Percentiles rank a stretch among this genome's conserved stretches.
phyloP scores from a whole-genome alignment of 2,113 vertebrate genomes.

The Brienomyrus brachyistius region DNA sequence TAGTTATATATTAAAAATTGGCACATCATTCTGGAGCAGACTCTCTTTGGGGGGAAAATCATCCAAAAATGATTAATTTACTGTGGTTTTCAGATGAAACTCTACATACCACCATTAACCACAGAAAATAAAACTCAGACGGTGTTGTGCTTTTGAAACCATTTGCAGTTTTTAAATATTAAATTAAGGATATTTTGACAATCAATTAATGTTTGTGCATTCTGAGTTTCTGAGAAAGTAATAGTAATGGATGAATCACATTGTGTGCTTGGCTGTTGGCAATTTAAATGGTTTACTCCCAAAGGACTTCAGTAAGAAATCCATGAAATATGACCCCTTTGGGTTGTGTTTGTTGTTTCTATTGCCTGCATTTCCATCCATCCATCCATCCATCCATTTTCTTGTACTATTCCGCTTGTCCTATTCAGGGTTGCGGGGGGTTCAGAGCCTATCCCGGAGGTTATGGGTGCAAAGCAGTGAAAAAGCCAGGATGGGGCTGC shows the following conservation, averaged over 20 bases:
- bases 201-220: not conserved
- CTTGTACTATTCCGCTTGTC: not conserved
- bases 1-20: not conserved
- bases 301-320: not conserved
- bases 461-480: not conserved
- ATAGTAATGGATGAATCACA: not conserved
- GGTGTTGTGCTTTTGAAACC: not conserved
- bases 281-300: not conserved
- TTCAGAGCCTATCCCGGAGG: not conserved
- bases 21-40: not conserved
- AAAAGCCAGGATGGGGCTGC: not conserved
- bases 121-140: constrained; percentile 35
- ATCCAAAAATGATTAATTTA: not conserved
- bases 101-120: not conserved
- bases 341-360: not conserved
- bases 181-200: not conserved
- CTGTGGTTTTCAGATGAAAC: constrained; percentile 22
- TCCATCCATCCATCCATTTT: not conserved
- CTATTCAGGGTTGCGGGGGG: not conserved
- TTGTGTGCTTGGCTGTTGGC: not conserved
- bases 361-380: not conserved
- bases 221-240: not conserved
- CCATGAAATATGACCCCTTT: not conserved
- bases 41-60: not conserved
- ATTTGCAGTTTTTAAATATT: not conserved